Evolutionary conservation across 2,888 invertebrate genomes (phyloP).

Genomic region (Chymomyza fuscimana): DNA sequence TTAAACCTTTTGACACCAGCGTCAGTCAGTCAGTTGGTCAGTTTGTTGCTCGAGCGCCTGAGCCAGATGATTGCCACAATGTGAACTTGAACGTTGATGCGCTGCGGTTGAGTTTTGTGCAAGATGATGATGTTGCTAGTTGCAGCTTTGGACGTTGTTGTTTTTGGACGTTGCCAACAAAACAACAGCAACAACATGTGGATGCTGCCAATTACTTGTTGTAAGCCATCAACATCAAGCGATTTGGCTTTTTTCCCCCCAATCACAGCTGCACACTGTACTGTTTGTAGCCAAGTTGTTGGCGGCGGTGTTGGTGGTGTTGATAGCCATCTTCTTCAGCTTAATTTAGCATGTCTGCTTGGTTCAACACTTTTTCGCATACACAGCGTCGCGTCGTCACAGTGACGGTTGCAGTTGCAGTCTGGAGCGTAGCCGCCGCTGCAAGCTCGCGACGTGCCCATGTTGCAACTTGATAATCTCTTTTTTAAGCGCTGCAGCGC

Average conservation of each 20-base stretch:
- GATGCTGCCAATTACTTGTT: conserved; percentile 73
- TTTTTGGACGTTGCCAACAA: conserved; percentile 31
- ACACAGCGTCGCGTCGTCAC: conserved; percentile 16
- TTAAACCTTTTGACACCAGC: conserved; percentile 73
- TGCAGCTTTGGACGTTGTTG: conserved; percentile 40
- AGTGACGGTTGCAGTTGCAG: not conserved
- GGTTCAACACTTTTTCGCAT: conserved; percentile 65
- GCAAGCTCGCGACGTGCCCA: conserved; percentile 64
- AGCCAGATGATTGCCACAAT: conserved; percentile 37
- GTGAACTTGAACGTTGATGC: conserved; percentile 45
- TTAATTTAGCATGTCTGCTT: conserved; percentile 73
- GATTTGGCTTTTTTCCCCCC: conserved; percentile 56
- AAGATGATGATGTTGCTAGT: conserved; percentile 17
- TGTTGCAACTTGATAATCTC: conserved; percentile 74
- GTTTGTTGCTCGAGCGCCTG: conserved; percentile 26
- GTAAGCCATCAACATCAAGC: conserved; percentile 74
- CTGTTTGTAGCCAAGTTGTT: conserved; percentile 5
- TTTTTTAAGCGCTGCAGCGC: conserved; percentile 68
- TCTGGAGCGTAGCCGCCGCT: not conserved
- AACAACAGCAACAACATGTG: conserved; percentile 43
- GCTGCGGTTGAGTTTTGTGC: conserved; percentile 35
- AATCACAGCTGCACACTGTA: conserved; percentile 27
- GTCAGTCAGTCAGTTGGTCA: conserved; percentile 25
- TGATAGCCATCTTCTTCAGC: conserved; percentile 74
- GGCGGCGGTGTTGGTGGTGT: conserved; percentile 59